Conservation (phyloP, 2,113 vertebrate species). For the Mixornis gularis region DNA sequence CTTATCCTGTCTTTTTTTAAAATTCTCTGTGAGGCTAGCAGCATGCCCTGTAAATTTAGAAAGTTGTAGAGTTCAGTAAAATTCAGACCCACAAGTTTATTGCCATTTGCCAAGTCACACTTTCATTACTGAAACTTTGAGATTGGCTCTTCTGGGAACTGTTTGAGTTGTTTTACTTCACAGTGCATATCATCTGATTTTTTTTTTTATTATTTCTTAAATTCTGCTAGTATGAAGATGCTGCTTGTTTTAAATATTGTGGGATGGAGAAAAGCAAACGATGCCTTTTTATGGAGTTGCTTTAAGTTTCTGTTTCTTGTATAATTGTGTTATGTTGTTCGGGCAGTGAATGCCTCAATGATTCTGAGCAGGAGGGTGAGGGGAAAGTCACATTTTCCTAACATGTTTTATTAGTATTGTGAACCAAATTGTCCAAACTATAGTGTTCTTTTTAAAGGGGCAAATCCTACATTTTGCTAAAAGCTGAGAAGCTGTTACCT, state of each 20-base stretch:
- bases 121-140: background rate
- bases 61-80: background rate
- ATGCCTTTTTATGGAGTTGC: background rate
- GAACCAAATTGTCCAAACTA: background rate
- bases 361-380: background rate
- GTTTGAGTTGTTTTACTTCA: background rate
- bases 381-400: background rate
- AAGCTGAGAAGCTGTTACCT: background rate
- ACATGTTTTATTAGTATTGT: background rate
- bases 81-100: background rate
- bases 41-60: background rate
- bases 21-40: background rate
- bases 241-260: background rate
- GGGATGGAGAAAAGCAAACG: background rate
- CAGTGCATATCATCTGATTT: background rate
- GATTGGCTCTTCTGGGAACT: background rate
- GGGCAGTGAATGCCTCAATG: background rate
- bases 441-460: background rate
- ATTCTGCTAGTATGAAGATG: background rate
- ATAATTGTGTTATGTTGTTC: background rate
- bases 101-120: background rate
- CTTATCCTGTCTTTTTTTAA: background rate
- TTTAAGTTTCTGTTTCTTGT: background rate
- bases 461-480: background rate
- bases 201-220: background rate